These are phyloP conservation scores for Coturnix japonica DNA, from an alignment of 2,113 vertebrate genomes.

Conservation along the genomic window DNA sequence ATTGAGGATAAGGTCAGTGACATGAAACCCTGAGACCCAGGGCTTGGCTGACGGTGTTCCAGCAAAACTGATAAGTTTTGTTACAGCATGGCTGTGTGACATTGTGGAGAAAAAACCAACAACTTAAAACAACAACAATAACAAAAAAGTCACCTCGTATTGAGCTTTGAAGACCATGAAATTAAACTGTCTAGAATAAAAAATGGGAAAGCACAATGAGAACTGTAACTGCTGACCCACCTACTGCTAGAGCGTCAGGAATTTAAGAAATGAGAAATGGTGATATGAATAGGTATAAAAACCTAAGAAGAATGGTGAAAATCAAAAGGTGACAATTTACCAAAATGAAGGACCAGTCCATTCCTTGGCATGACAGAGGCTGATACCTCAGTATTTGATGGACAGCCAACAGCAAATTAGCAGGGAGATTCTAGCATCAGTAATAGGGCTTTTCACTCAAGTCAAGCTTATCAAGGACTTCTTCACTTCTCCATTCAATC, in stretches of 20 bases:
- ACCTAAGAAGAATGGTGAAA: background rate
- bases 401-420: background rate
- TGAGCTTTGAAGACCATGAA: background rate
- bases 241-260: background rate
- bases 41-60: background rate
- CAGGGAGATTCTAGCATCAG: background rate
- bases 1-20: background rate
- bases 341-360: background rate
- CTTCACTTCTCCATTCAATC: background rate
- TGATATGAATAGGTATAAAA: background rate
- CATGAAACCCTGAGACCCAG: background rate
- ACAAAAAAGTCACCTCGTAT: background rate
- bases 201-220: background rate
- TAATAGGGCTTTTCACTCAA: background rate
- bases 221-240: background rate
- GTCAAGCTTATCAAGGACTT: background rate
- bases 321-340: background rate
- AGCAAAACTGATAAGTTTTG: background rate
- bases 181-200: background rate
- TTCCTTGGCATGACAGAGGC: background rate
- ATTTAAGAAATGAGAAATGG: background rate
- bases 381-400: background rate
- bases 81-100: background rate
- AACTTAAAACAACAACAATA: background rate
- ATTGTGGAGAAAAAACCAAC: background rate